Base-by-base conservation (phyloP, 35 echinoderm and acorn worm species). In the Antedon bifida region DNA sequence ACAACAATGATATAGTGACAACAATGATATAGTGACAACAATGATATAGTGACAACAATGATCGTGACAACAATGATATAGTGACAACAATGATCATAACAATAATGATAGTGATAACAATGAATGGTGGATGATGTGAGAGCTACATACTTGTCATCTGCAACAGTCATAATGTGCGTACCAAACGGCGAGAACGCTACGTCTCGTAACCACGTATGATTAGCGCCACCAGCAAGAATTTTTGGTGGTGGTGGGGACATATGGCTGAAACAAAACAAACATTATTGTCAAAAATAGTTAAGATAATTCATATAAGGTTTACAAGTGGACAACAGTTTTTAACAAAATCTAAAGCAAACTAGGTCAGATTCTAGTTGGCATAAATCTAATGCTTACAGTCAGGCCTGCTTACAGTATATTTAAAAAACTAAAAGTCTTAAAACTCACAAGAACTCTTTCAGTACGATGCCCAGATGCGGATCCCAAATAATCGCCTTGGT, bases 111-210 rank as follows among this genome's bases (percentile, higher is more conserved):
- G 14, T 42, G 38, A 42, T 14, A 14, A 42, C 14, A 7, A 42
- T 42, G 38, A n/a, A 14, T 42, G 38, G 14, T 42, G 38, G 14
- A 14, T 42, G 38, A 42, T 14, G 14, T 7, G 5, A 42, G 14
- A 7, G 38, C 4, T 42, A 79, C 94, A 92, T 86, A 97, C 94
- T 89, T 89, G 83, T 97, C 94, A 79, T 97, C 94, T 77, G 90
- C 92, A 5, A 97, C 75, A 0, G 94, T 87, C 32, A 87, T 88
- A 90, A 97, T 89, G 64, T 97, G 87, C 5, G 36, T 78, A 42
- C 94, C 90, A 33, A 89, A 81, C 2, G 90, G 90, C 12, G 94
- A 97, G 46, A 97, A 87, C 7, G 90, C 35, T 42, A 97, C 74
- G 44, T 86, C 90, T 77, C 90, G 82, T n/a, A 91, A 82, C 51